Base-by-base conservation (phyloP, 2,113 vertebrate genomes). In the Mesocricetus auratus region DNA sequence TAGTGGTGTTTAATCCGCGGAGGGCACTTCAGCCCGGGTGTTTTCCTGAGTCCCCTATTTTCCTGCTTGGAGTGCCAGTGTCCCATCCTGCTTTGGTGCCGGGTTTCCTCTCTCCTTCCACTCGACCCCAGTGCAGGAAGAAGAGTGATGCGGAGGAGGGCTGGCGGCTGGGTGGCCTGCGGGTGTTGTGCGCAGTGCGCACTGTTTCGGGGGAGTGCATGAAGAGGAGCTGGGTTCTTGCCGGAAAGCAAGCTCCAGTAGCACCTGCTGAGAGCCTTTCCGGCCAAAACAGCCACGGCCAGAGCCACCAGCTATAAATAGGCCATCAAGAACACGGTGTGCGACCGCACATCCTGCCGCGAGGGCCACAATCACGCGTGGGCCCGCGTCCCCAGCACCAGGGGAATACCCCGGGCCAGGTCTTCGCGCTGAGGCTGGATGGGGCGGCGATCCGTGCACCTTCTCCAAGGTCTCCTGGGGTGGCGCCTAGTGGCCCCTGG, bases 231-330 rank as follows among this genome's bases (percentile, higher is more conserved):
- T 12, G 66, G n/a, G 75, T 79, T 45, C 24, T 66, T 0, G 71
- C 24, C 3, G 86, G 78, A 45, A n/a, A 8, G 60, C 7, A 8
- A 50, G 93, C 92, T 50, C 64, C 81, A 33, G 77, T 83, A 93
- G 95, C 96, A 97, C 95, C 93, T 97, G 96, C 96, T 36, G 90
- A 94, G 94, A 83, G 86, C 82, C 71, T 69, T 78, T 2, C 42
- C 0, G 66, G 87, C 77, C 45, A 15, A 13, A 56, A 36, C 19
- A 10, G 91, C 62, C 7, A 5, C 45, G 0, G 68, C 92, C 86
- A 50, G 68, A 0, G 82, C 96, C 89, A 94, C 93, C 93, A 82
- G 93, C 97, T 96, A 97, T 91, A 88, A 97, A 96, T 93, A 97
- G 95, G 90, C 56, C 3, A 56, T 82, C 62, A 16, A 71, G 90